Evolutionary conservation across 2,888 invertebrate genomes (phyloP).

Genomic region (Aleiodes alternator): DNA sequence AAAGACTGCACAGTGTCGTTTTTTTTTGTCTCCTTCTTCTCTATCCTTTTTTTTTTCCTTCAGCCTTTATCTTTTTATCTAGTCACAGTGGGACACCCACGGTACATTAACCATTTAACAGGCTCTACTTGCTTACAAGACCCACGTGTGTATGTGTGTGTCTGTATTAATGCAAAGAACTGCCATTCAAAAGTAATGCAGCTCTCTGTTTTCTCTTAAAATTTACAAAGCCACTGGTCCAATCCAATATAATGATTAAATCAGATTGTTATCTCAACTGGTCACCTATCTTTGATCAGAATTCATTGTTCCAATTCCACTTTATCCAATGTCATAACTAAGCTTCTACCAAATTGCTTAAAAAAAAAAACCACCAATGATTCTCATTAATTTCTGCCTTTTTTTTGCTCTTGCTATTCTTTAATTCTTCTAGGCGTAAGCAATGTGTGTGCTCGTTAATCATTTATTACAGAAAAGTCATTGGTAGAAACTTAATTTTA

Average conservation of each 20-base stretch:
- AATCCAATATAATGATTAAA: slow-evolving; percentile 6
- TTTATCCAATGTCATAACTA: background rate
- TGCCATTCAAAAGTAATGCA: slow-evolving; percentile 3
- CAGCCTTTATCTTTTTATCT: slow-evolving; percentile 25
- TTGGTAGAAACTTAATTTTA: too few species aligned
- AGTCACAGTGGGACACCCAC: slow-evolving; percentile 20
- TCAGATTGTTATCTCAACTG: slow-evolving; percentile 2
- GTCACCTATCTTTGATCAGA: background rate
- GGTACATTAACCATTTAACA: slow-evolving; percentile 3
- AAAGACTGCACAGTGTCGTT: background rate
- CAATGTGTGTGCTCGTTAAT: slow-evolving; percentile 3
- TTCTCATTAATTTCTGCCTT: background rate
- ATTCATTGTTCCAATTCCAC: slow-evolving; percentile 5
- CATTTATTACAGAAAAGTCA: background rate
- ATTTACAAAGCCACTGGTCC: slow-evolving; percentile 1
- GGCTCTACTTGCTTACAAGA: slow-evolving; percentile 6
- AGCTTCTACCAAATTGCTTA: background rate
- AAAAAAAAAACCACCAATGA: background rate
- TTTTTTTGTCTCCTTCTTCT: background rate
- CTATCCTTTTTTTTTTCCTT: background rate
- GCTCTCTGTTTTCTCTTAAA: background rate
- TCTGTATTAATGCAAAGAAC: background rate
- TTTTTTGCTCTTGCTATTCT: background rate
- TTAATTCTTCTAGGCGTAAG: background rate
- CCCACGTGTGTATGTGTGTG: background rate